Percentiles rank a stretch among this genome's conserved stretches.
phyloP scores from a whole-genome alignment of 2,888 invertebrate genomes.

The Arctia plantaginis region DNA sequence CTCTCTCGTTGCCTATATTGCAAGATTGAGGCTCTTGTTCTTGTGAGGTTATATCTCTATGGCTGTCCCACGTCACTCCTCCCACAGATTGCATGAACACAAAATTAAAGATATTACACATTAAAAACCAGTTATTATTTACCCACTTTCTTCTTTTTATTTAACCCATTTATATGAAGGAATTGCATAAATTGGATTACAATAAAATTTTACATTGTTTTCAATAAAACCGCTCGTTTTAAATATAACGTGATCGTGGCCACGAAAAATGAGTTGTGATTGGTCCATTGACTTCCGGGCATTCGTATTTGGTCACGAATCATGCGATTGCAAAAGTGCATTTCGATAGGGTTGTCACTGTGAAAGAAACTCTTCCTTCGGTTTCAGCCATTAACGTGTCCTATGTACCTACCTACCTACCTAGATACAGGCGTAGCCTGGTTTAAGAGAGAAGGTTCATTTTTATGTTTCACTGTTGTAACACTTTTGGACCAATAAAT shows the following conservation, averaged over 20 bases:
- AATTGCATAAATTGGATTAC: conserved; percentile 1
- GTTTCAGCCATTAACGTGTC: not conserved
- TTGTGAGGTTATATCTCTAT: too few relatives aligned
- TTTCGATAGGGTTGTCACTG: conserved; percentile 38
- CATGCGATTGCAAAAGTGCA: conserved; percentile 66
- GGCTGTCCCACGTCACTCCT: too few relatives aligned
- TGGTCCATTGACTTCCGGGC: conserved; percentile 79
- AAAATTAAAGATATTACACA: too few relatives aligned
- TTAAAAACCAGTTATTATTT: too few relatives aligned
- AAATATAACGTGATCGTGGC: conserved; percentile 62
- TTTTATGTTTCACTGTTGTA: too few relatives aligned
- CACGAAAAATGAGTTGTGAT: conserved; percentile 75
- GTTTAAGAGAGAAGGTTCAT: too few relatives aligned
- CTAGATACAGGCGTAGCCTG: too few relatives aligned
- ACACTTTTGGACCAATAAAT: too few relatives aligned
- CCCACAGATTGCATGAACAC: too few relatives aligned
- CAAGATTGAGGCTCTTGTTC: too few relatives aligned
- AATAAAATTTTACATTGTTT: conserved; percentile 20
- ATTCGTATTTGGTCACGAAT: conserved; percentile 77
- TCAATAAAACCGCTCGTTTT: conserved; percentile 39
- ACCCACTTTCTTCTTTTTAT: not conserved
- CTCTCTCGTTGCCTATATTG: too few relatives aligned
- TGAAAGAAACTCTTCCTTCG: not conserved
- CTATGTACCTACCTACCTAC: too few relatives aligned
- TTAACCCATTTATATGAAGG: not conserved